Conservation (phyloP, 2,888 invertebrate species). For the Hypolimnas misippus region DNA sequence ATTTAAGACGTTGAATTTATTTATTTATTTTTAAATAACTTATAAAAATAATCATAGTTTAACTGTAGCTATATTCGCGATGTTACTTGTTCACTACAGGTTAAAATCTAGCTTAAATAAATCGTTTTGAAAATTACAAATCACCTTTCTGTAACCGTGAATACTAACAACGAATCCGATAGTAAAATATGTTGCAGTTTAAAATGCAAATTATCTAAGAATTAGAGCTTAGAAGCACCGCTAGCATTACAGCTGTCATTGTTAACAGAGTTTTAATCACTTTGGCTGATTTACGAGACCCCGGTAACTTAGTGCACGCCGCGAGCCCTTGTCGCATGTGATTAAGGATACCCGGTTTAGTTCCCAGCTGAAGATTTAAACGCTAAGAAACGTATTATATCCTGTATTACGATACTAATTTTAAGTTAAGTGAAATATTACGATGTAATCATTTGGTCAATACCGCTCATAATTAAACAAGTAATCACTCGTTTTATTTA, state of each 20-base stretch:
- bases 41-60: no score
- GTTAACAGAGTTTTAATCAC: slow-evolving; percentile 60
- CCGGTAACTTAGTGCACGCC: slow-evolving; percentile 39
- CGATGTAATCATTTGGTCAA: no score
- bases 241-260: slow-evolving; percentile 54
- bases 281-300: slow-evolving; percentile 54
- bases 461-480: no score
- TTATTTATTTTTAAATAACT: no score
- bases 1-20: no score
- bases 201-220: slow-evolving; percentile 31
- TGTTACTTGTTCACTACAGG: not conserved
- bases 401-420: not conserved
- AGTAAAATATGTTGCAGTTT: slow-evolving; percentile 12
- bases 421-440: no score
- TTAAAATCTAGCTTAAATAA: not conserved
- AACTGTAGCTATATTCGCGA: not conserved
- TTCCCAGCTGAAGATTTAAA: slow-evolving; percentile 25
- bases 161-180: not conserved
- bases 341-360: slow-evolving; percentile 34
- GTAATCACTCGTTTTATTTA: no score
- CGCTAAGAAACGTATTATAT: slow-evolving; percentile 12
- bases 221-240: slow-evolving; percentile 51
- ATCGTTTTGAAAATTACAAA: not conserved
- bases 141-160: not conserved
- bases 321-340: slow-evolving; percentile 45